Evolutionary conservation across 2,797 vertebrate species (phyloP), one percentile per base, ranked within the genome.

Genomic region (Clarias fuscus): DNA sequence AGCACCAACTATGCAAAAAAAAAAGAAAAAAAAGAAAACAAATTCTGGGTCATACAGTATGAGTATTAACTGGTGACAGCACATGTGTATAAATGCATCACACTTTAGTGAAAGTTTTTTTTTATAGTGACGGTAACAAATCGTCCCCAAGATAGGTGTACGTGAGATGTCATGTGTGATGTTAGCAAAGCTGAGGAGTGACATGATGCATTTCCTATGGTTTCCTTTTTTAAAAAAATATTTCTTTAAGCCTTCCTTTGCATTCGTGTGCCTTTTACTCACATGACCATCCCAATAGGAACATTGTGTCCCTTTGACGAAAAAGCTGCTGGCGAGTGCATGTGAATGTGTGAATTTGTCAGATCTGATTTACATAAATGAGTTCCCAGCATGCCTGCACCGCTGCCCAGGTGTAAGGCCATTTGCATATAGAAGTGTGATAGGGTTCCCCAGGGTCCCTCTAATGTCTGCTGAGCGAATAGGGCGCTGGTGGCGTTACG

Each of bases 381-480:
- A 97, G 97, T 97, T 97, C 95, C 95, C 97, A 96, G 96, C 95
- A 95, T 96, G 96, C 95, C 97, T 95, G 97, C 96, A 96, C 96
- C 89, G 95, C 97, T 98, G 98, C 97, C 97, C 98, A 99, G 98
- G 97, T 99, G 97, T 97, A 96, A 96, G 95, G 93, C 95, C 95
- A 99, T 99, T 99, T 99, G 98, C 98, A 99, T 99, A 98, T 98
- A 99, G 97, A 99, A 97, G 97, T 97, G 97, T 95, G 96, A 97
- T 96, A 95, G 96, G 97, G 97, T 96, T 98, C 98, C 98, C 97
- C 95, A 95, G 98, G 97, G 97, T 97, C 97, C 96, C 96, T 96
- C 97, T 97, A 95, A 96, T 94, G 96, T 96, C 96, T 97, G 96
- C 97, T 96, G 97, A 97, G 97, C 95, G 96, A 97, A 97, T 95